A percentile compares a stretch with the other conserved stretches of the same genome.
phyloP scores from a whole-genome alignment of 2,888 invertebrate species.

The Macrosiphum euphorbiae region DNA sequence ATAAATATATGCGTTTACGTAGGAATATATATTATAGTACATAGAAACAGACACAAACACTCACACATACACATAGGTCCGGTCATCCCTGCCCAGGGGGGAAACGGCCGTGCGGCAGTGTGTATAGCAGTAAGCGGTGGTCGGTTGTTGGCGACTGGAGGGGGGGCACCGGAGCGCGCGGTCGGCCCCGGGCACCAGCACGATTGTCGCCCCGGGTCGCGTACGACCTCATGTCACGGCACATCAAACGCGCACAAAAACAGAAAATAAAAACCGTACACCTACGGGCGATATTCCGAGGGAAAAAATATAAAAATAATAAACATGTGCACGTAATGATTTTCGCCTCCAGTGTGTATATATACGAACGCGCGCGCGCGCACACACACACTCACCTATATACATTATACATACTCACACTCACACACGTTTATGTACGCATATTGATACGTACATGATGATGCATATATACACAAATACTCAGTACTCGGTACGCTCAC shows the following conservation, averaged over 20 bases:
- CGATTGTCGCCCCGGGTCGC: slow-evolving; percentile 62
- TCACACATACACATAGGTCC: slow-evolving; percentile 16
- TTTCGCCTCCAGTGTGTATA: slow-evolving; percentile 60
- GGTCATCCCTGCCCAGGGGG: slow-evolving; percentile 61
- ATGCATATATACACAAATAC: not conserved
- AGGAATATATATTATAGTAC: not conserved
- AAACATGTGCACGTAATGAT: slow-evolving; percentile 64
- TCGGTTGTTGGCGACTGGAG: not conserved
- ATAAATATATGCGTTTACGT: slow-evolving; percentile 5
- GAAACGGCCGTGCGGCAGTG: not conserved
- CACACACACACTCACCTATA: not conserved
- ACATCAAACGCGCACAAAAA: slow-evolving; percentile 63
- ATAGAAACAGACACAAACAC: not conserved
- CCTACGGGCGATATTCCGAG: slow-evolving; percentile 46
- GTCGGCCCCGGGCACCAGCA: slow-evolving; percentile 52
- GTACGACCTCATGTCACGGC: slow-evolving; percentile 64
- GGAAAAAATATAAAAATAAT: slow-evolving; percentile 61
- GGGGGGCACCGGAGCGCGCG: slow-evolving; percentile 59
- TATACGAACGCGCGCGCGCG: not conserved
- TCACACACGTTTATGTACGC: not conserved
- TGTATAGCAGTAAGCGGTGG: not conserved
- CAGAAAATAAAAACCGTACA: slow-evolving; percentile 62
- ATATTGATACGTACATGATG: slow-evolving; percentile 8
- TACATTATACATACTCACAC: not conserved
- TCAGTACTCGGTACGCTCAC: not conserved